Base-by-base conservation (phyloP, 2,797 vertebrate species). In the Phoxinus dragarum region DNA sequence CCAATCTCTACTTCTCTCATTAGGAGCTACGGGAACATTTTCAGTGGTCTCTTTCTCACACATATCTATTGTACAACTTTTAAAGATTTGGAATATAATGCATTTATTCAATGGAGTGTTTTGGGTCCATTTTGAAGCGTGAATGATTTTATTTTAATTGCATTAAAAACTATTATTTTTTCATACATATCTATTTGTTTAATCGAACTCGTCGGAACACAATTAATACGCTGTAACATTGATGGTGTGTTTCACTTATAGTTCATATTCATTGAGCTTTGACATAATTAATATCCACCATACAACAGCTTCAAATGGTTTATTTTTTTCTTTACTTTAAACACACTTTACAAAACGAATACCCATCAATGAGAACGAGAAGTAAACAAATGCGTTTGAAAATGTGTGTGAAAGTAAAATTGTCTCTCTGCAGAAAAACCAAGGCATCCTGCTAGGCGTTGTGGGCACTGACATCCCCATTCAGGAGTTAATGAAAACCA, bases 401-500 rank as follows among this genome's bases (percentile, higher is more conserved):
- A 49, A 49, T 49, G 47, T 36, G 19, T 86, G 40, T 31, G 59
- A 40, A 73, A 84, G 40, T 75, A 74, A n/a, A 16, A 34, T 36
- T 66, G 16, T 21, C 88, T 94, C 92, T 90, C 88, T 90, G 92
- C 94, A 99, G 98, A 97, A 97, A 91, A 97, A 98, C 61, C 97
- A 98, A 94, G 98, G 98, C 86, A 98, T 99, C 94, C 96, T 99
- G 84, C 94, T 99, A 91, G 98, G 98, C 88, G 98, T 99, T 49
- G 98, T 96, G 49, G 98, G 98, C 91, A 99, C 97, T 91, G 98
- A 99, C 90, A 98, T 99, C 91, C 98, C 98, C 87, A 97, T 99
- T 87, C 97, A 98, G 92, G 98, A 99, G 92, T 96, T 99, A 91
- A 95, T 99, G 94, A 99, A 98, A 94, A 96, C 97, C 73, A 97